Base-by-base conservation (phyloP, 2,888 invertebrate genomes). In the Phortica magna region DNA sequence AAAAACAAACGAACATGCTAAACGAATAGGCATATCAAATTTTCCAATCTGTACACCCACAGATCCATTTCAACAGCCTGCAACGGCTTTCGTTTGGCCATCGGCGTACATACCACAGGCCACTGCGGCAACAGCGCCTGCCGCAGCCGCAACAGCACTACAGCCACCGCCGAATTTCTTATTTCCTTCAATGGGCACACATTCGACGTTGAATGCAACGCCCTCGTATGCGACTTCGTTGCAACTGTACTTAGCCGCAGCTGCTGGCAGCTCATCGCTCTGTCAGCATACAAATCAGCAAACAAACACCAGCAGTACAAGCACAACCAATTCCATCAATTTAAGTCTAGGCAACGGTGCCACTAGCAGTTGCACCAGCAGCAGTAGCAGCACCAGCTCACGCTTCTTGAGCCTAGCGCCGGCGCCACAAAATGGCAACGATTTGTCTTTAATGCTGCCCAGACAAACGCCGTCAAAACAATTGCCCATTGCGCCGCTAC, bases 221-320 rank as follows among this genome's bases (percentile, higher is more conserved):
- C 87, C 89, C 6, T 81, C 90, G 41, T 91, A 89, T 78, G 86
- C 89, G 43, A 88, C 95, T 75, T 94, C 95, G 10, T 92, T 95
- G 57, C 94, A 95, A 76, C 93, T 96, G 43, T 91, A 94, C 74
- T 92, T 93, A 79, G 88, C 90, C 5, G 86, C 89, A 43, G 87
- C 89, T 39, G 92, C 92, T 9, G 93, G 93, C 79, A 91, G 92
- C 57, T 88, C 90, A 22, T 84, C 89, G 10, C 93, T 94, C n/a
- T 94, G 93, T 77, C 90, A 93, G 85, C 95, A 95, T 85, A 95
- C 95, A 7, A 89, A 89, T 57, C 88, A 86, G 65, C 94, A 95
- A 89, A 94, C 94, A 0, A 95, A 87, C 76, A 82, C 80, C 67
- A 90, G 84, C 77, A 85, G 88, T 77, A 85, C 83, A 72, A 85